Percentiles rank a stretch among this genome's conserved stretches.
Evolutionary conservation across 2,888 invertebrate species (phyloP).

Genomic region (Eremobia ochroleuca): DNA sequence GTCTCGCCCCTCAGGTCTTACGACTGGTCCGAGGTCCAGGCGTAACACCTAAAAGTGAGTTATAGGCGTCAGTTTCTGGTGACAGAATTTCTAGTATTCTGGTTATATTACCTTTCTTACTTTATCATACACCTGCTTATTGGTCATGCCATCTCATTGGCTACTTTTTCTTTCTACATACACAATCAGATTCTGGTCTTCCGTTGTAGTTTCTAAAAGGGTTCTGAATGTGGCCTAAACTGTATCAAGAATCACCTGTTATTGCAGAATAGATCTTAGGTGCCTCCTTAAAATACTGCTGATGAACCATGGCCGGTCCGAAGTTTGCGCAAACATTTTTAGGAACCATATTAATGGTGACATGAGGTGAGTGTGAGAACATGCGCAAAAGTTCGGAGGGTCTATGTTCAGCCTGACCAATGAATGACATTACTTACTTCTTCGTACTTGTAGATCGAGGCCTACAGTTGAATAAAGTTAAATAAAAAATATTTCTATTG

Average conservation of each 20-base stretch:
- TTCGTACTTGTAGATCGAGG: neutral
- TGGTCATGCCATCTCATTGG: neutral
- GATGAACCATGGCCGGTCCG: neutral
- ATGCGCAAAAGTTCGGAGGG: neutral
- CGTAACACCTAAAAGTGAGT: neutral
- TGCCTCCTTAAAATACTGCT: neutral
- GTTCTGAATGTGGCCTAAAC: neutral
- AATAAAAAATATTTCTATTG: constrained; percentile 71
- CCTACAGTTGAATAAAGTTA: neutral
- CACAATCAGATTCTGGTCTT: neutral
- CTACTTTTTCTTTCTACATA: neutral
- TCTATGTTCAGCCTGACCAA: neutral
- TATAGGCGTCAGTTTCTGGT: neutral
- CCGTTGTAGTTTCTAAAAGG: neutral
- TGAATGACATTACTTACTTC: neutral
- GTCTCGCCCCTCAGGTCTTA: neutral
- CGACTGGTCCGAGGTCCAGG: neutral
- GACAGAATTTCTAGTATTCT: neutral
- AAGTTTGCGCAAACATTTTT: neutral
- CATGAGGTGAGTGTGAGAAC: neutral
- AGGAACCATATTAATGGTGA: neutral
- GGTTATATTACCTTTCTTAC: neutral
- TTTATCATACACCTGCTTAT: neutral
- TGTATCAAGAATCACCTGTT: neutral
- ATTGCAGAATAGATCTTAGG: neutral